Conservation (phyloP, 2,113 vertebrate genomes). For the Fregata magnificens region DNA sequence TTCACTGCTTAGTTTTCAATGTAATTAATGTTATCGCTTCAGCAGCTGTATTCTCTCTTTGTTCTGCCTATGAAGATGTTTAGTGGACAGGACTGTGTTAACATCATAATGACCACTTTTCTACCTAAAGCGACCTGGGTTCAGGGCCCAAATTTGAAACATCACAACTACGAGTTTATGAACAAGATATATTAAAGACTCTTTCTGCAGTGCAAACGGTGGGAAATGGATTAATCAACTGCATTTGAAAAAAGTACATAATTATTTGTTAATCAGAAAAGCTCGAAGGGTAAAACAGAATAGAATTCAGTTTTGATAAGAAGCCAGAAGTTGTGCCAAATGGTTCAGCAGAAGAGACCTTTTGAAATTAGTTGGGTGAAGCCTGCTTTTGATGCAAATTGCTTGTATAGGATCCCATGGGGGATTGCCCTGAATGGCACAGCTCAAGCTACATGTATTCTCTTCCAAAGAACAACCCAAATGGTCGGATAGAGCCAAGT, state of each 20-base stretch:
- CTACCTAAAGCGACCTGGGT: background rate
- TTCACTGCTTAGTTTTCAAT: background rate
- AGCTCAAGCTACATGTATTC: background rate
- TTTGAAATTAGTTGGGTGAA: background rate
- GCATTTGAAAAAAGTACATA: background rate
- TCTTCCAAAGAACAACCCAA: background rate
- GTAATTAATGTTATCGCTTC: background rate
- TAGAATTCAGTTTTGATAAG: background rate
- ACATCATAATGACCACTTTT: background rate
- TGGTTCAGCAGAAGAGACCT: background rate
- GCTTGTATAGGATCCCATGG: rapidly evolving
- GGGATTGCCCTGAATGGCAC: background rate
- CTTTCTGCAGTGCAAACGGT: background rate
- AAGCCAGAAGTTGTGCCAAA: background rate
- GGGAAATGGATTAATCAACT: background rate
- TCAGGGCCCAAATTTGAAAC: background rate
- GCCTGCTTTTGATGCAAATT: background rate
- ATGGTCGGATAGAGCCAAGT: background rate
- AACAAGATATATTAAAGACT: background rate
- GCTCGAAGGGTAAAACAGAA: background rate
- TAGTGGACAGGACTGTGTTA: background rate
- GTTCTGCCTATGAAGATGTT: background rate
- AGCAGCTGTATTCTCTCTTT: background rate
- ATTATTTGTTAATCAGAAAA: background rate
- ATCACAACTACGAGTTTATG: background rate